phyloP scores from a whole-genome alignment of 2,888 invertebrate genomes.

The Xestia sexstrigata region DNA sequence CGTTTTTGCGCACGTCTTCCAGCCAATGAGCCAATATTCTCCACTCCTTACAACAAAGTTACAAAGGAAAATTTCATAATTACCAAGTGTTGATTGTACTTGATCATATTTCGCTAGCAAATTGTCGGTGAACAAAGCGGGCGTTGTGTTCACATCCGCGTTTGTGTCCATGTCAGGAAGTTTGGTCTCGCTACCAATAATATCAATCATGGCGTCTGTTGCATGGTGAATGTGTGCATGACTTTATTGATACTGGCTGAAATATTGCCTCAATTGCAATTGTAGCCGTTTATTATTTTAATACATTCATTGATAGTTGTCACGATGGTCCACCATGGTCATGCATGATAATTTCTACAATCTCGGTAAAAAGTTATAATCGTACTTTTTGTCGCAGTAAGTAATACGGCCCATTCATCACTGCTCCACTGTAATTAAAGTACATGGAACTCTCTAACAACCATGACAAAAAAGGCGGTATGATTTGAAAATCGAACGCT shows the following conservation, averaged over 20 bases:
- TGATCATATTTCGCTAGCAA: constrained; percentile 54
- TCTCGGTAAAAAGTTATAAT: constrained; percentile 41
- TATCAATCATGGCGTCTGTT: constrained; percentile 46
- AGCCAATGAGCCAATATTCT: constrained; percentile 13
- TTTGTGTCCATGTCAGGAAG: constrained; percentile 60
- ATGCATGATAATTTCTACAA: constrained; percentile 30
- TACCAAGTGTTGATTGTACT: constrained; percentile 30
- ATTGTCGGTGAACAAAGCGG: constrained; percentile 51
- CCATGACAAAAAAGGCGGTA: constrained; percentile 68
- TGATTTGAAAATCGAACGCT: constrained; percentile 82
- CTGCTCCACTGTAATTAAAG: constrained; percentile 53
- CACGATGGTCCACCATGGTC: constrained; percentile 16
- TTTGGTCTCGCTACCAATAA: constrained; percentile 53
- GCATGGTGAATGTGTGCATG: constrained; percentile 28
- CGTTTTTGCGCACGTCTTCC: background rate
- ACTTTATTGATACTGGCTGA: constrained; percentile 9
- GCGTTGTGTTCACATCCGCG: constrained; percentile 60
- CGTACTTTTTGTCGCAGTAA: constrained; percentile 35
- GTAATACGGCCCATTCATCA: constrained; percentile 54
- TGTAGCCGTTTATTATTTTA: constrained; percentile 21
- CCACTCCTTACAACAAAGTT: constrained; percentile 14
- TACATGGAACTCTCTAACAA: constrained; percentile 62
- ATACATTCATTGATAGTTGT: constrained; percentile 8
- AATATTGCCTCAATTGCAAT: constrained; percentile 15
- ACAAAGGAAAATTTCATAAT: constrained; percentile 36